Evolutionary conservation across 2,888 invertebrate genomes (phyloP), one percentile per base, ranked within the genome.

Genomic region (Argyresthia albistria): DNA sequence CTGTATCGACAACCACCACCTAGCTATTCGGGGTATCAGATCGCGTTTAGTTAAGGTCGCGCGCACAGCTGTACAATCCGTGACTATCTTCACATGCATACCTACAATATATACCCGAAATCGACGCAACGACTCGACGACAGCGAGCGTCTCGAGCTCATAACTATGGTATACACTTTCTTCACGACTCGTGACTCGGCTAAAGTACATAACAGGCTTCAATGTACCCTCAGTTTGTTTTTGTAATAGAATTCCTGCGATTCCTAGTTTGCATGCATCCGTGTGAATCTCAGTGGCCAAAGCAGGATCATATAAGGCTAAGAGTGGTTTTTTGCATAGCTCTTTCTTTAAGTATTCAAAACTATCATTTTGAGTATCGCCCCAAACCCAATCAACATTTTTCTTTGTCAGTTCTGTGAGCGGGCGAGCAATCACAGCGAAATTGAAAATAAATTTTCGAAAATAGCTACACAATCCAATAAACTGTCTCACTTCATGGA

Each of bases 81-180:
- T 51, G 6, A 51, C 43, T 8, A 51, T 16, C 35, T 43, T 45
- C 9, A 51, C 35, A 12, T 11, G 43, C 8, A 51, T 35, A 2
- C 66, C 67, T 12, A 61, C 55, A 0, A 72, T 35, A 53, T 69
- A 73, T 0, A 59, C 55, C 15, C 68, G 56, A 53, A 73, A 69
- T 54, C 63, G 57, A 14, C 61, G 43, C 0, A 71, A 50, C 0
- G 64, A 58, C 43, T 61, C 66, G 0, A 70, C 63, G 0, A 72
- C 57, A 0, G 73, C 73, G n/a, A 75, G 54, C 0, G 60, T 57
- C 52, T 75, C 73, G 12, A 67, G 52, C 46, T 76, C 70, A 12
- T 65, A 50, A 16, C 50, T 50, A 12, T 51, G 45, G 11, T 36
- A 46, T n/a, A 35, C n/a, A 6, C 15, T 10, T 16, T 51, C 51